These are phyloP conservation scores for Panzeria rudis DNA, from an alignment of 2,888 invertebrate genomes.

Conservation along the genomic window DNA sequence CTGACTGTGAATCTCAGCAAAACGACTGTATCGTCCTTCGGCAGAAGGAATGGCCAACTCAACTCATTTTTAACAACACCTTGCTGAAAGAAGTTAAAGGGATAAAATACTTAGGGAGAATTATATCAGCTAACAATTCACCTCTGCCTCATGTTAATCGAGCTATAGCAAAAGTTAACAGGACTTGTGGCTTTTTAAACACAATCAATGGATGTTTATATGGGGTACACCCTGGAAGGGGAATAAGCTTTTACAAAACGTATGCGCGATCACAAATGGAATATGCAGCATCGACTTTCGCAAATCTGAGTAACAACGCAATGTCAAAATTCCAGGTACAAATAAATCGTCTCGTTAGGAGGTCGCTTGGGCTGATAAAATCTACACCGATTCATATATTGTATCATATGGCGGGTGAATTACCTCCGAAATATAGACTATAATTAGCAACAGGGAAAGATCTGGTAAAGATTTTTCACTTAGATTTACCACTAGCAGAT, in stretches of 20 bases:
- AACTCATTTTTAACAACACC: background rate
- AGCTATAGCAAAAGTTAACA: background rate
- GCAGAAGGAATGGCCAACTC: background rate
- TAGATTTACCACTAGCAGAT: background rate
- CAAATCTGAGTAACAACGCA: background rate
- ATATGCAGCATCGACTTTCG: conserved; percentile 4
- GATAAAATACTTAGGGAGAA: background rate
- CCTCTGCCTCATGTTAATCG: background rate
- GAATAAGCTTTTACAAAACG: background rate
- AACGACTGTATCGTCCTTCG: background rate
- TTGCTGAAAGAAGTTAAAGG: background rate
- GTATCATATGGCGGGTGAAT: conserved; percentile 6
- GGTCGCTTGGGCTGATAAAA: background rate
- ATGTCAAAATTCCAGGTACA: background rate
- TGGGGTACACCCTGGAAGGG: background rate
- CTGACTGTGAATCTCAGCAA: background rate
- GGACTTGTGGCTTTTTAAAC: background rate
- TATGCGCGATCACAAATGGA: background rate
- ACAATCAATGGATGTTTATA: background rate
- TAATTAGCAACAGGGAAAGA: background rate
- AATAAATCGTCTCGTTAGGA: background rate
- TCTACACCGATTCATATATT: background rate
- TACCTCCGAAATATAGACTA: background rate
- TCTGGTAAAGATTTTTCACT: background rate
- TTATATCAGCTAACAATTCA: background rate